Percentiles rank a stretch among this genome's conserved stretches.
Evolutionary conservation across 1,140 invertebrate genomes (phyloP).

Genomic region (Drosophila tani): DNA sequence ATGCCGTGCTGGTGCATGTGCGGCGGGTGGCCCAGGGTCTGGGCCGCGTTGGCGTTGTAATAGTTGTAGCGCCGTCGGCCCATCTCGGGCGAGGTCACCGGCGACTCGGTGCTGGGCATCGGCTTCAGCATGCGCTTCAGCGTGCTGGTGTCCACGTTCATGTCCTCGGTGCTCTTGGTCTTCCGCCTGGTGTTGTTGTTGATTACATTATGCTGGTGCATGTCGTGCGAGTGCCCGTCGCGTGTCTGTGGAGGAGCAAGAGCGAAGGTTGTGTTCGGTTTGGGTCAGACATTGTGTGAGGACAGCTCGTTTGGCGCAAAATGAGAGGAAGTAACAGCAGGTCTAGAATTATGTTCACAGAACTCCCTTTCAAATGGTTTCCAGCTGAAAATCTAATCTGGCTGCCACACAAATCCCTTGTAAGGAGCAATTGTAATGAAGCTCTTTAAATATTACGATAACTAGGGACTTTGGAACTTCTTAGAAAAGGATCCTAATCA

Average conservation of each 20-base stretch:
- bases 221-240: constrained; percentile 83
- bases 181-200: constrained; percentile 91
- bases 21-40: constrained; percentile 82
- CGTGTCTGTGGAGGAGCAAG: constrained; percentile 67
- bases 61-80: constrained; percentile 89
- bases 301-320: neutral
- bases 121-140: constrained; percentile 97
- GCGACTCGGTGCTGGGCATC: constrained; percentile 94
- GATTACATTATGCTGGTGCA: constrained; percentile 87
- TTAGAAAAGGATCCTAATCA: too few species aligned
- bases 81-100: constrained; percentile 95
- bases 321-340: neutral
- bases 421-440: neutral
- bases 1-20: constrained; percentile 85
- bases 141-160: constrained; percentile 94
- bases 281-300: constrained; percentile 20
- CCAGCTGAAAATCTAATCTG: neutral
- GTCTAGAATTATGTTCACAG: constrained; percentile 10
- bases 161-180: constrained; percentile 95
- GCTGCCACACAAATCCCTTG: constrained; percentile 6
- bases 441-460: neutral
- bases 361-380: neutral
- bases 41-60: constrained; percentile 86
- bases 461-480: neutral
- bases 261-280: constrained; percentile 11